These are phyloP conservation scores for Agrochola litura DNA, from an alignment of 2,888 invertebrate species.

Conservation along the genomic window DNA sequence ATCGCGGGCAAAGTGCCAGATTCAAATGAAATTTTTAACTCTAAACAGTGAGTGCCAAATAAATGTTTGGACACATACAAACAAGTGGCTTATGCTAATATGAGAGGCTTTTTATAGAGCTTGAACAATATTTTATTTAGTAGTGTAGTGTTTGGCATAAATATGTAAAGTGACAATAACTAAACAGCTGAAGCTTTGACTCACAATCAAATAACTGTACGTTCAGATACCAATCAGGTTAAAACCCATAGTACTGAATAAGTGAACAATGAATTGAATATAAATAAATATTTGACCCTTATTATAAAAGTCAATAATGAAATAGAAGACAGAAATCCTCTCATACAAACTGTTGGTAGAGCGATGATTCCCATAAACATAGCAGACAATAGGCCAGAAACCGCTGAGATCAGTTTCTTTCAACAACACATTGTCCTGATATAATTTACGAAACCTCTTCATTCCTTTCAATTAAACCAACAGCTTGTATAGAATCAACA, in stretches of 20 bases:
- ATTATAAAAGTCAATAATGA: not conserved
- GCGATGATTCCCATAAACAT: slow-evolving; percentile 17
- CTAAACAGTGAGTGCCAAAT: slow-evolving; percentile 63
- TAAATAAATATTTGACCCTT: not conserved
- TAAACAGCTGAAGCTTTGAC: slow-evolving; percentile 1
- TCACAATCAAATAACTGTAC: not conserved
- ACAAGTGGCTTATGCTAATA: slow-evolving; percentile 59
- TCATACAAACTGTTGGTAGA: not conserved
- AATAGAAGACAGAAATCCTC: not conserved
- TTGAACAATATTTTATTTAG: slow-evolving; percentile 19
- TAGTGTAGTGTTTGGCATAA: slow-evolving; percentile 18
- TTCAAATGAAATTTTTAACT: slow-evolving; percentile 72
- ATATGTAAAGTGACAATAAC: slow-evolving; percentile 4
- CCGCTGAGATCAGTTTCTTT: slow-evolving; percentile 45
- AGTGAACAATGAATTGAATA: not conserved
- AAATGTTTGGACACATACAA: slow-evolving; percentile 53
- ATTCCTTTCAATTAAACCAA: slow-evolving; percentile 62
- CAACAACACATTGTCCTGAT: slow-evolving; percentile 19
- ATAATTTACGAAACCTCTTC: slow-evolving; percentile 46
- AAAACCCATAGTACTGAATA: not conserved
- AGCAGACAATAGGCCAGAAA: slow-evolving; percentile 28
- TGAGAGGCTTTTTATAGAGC: slow-evolving; percentile 32
- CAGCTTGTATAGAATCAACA: slow-evolving; percentile 67
- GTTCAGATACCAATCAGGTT: not conserved
- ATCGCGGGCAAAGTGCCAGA: slow-evolving; percentile 72